phyloP scores from a whole-genome alignment of 2,888 invertebrate genomes.

The Callyntrura sp. region DNA sequence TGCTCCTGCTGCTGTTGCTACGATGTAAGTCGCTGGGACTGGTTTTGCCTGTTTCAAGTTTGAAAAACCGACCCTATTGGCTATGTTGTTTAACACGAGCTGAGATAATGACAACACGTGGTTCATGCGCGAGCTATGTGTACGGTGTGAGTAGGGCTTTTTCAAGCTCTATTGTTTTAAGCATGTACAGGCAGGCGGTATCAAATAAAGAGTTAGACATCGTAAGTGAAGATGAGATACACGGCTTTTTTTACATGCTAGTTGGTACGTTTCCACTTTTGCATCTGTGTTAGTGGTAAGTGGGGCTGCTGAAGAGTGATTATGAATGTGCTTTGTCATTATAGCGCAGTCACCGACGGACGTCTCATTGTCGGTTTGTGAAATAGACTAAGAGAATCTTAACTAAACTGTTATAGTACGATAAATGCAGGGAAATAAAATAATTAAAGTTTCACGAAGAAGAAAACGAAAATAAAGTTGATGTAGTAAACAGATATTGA shows the following conservation, averaged over 20 bases:
- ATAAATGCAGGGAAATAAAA: too few species aligned
- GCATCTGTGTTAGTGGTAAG: slow-evolving; percentile 5
- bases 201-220: neutral
- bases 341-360: neutral
- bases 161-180: neutral
- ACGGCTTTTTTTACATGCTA: neutral
- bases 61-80: slow-evolving; percentile 80
- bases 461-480: too few species aligned
- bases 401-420: too few species aligned
- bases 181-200: neutral
- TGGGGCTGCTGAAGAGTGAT: neutral
- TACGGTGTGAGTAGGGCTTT: neutral
- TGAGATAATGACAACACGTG: slow-evolving; percentile 83
- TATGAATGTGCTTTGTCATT: neutral
- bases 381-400: too few species aligned
- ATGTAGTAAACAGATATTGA: too few species aligned
- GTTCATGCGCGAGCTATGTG: slow-evolving; percentile 82
- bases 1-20: neutral
- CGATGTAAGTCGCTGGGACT: slow-evolving; percentile 40
- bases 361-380: neutral
- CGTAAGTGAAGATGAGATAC: neutral
- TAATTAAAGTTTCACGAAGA: too few species aligned
- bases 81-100: slow-evolving; percentile 76
- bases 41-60: slow-evolving; percentile 52
- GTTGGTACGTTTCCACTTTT: neutral